Evolutionary conservation across 2,113 vertebrate genomes (phyloP), one percentile per base, ranked within the genome.

Genomic region (Paralichthys olivaceus): DNA sequence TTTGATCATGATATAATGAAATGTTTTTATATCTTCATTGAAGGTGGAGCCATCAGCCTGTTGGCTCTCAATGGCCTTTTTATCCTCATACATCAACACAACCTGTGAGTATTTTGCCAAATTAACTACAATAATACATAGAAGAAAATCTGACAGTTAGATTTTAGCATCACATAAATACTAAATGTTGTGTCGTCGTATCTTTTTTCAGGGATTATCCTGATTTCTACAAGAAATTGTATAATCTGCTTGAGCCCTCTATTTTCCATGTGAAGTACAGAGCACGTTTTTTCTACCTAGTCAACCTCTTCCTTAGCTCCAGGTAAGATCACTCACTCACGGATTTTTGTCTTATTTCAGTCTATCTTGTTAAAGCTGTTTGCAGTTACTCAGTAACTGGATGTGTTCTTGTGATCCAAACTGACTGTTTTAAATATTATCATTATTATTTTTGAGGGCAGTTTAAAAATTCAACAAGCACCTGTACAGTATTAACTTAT

Each of bases 61-160:
- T 87, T 99, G 55, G 97, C 97, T 32, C 92, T 99, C 61, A 98
- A 99, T 15, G 98, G 98, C 22, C 95, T 99, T 9, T 99, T 99
- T 78, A 84, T 98, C 69, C 93, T 99, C 84, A 98, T 99, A 59
- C 97, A 99, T 72, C 86, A 98, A 37, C 97, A 99, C 90, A 99
- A 99, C 81, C 83, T 99, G 98, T 99, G 93, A 99, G 98, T 96
- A 79, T 68, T 8, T 17, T 34, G 55, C 51, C 4, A 7, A 8
- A 3, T 62, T 0, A 0, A 17, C 23, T 3, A 54, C 9, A 59
- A 7, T 12, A 32, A 43, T 15, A 13, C 56, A 7, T n/a, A 6
- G 34, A 19, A 1, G 17, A 1, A 15, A 43, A 43, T 43, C 40
- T 43, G 40, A 47, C 8, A 4, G 1, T 12, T 9, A 40, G 37